Evolutionary conservation across 2,797 vertebrate genomes (phyloP).

Genomic region (Saxicola maurus): DNA sequence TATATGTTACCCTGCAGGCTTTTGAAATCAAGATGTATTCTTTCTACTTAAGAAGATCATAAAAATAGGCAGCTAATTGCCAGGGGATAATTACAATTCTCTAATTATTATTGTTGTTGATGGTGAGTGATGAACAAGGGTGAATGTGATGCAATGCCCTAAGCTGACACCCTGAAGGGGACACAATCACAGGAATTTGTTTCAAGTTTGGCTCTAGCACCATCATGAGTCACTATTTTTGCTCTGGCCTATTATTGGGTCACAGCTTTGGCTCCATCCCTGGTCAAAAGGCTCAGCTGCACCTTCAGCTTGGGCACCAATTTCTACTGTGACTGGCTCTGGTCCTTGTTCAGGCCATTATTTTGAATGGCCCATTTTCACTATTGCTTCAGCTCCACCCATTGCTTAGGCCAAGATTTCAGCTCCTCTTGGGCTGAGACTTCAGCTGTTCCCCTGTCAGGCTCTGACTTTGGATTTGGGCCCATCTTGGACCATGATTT

Average conservation of each 20-base stretch:
- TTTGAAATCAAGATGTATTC: constrained; percentile 38
- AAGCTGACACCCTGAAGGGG: not conserved
- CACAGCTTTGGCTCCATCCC: not conserved
- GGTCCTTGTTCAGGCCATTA: not conserved
- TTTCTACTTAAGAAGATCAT: constrained; percentile 19
- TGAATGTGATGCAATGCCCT: not conserved
- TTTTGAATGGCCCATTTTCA: not conserved
- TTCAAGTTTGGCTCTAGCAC: not conserved
- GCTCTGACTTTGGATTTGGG: not conserved
- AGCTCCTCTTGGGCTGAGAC: not conserved
- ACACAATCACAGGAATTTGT: not conserved
- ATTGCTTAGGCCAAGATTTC: not conserved
- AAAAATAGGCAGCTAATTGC: constrained; percentile 38
- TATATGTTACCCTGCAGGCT: not conserved
- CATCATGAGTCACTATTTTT: not conserved
- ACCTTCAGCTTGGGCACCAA: not conserved
- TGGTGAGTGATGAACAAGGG: not conserved
- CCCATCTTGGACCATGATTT: not conserved
- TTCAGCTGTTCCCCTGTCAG: not conserved
- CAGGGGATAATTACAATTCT: constrained; percentile 21
- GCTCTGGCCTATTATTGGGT: rapidly evolving
- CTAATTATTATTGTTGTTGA: constrained; percentile 42
- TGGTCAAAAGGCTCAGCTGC: not conserved
- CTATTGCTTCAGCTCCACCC: not conserved
- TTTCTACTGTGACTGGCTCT: rapidly evolving